Conservation (phyloP, 2,888 invertebrate species). For the Tiliacea citrago region DNA sequence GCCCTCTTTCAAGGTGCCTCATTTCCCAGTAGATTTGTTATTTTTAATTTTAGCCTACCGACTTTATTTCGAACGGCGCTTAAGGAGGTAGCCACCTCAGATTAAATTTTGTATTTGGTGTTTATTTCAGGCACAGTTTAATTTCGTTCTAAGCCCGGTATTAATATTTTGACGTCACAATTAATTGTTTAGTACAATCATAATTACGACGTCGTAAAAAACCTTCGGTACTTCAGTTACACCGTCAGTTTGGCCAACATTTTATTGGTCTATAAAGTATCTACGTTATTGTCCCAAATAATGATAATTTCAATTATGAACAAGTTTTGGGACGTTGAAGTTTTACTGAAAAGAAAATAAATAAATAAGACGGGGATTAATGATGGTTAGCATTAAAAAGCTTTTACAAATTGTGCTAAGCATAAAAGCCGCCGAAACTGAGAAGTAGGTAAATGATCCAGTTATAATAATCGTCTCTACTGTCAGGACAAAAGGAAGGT, state of each 20-base stretch:
- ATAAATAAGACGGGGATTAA: conserved; percentile 29
- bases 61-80: conserved; percentile 67
- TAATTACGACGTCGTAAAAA: conserved; percentile 47
- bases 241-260: conserved; percentile 35
- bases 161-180: conserved; percentile 44
- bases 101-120: conserved; percentile 57
- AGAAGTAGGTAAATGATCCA: conserved; percentile 8
- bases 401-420: conserved; percentile 24
- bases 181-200: conserved; percentile 50
- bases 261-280: conserved; percentile 52
- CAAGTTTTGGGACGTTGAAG: conserved; percentile 17
- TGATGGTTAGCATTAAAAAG: conserved; percentile 8
- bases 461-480: conserved; percentile 1
- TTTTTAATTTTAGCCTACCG: conserved; percentile 78
- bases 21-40: conserved; percentile 81
- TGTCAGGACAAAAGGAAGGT: conserved; percentile 23
- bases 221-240: conserved; percentile 36
- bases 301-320: conserved; percentile 54
- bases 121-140: conserved; percentile 47
- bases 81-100: conserved; percentile 63
- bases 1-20: conserved; percentile 79
- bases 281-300: conserved; percentile 30
- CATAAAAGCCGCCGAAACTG: neutral
- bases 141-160: conserved; percentile 40
- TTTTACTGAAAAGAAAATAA: conserved; percentile 12